Base-by-base conservation (phyloP, 2,113 vertebrate species). In the Microcebus jonahi region DNA sequence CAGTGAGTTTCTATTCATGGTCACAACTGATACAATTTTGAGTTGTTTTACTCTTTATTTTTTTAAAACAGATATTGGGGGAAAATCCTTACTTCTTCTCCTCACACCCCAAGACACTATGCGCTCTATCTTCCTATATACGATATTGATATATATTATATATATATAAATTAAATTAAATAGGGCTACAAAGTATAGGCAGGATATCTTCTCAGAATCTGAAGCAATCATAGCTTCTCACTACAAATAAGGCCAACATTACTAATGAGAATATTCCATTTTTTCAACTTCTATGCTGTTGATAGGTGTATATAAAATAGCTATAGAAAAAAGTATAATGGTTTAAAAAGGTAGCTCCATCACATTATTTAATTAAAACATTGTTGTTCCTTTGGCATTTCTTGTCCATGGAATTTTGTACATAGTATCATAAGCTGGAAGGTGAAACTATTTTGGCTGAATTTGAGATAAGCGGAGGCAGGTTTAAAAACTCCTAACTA, bases 221-320 rank as follows among this genome's bases (percentile, higher is more conserved):
- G 76, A 96, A 86, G 34, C 27, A 70, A 79, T 68, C n/a, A 55
- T n/a, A 63, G 11, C 15, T 87, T 93, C 88, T 96, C 25, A 63
- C 3, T 63, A 57, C 3, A 39, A 48, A 86, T 29, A 45, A 8
- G 15, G 42, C 45, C 36, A 82, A 42, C 36, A 80, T 88, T 73
- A 87, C 39, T 68, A 95, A 65, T 29, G 15, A 67, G 39, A 3
- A 34, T 29, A 57, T 36, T 79, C 31, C 21, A 84, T 50, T 67
- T 90, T 84, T 93, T 87, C 50, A 94, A 48, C 13, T 48, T 90
- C 20, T 84, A 29, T 25, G 57, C 21, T 88, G 14, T 73, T 61
- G 4, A 42, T 50, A 34, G n/a, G 6, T n/a, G 57, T 39, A 81
- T 36, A 34, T 55, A 92, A 90, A n/a, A 53, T 59, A 21, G 0